A percentile compares a stretch with the other conserved stretches of the same genome.
Evolutionary conservation across 2,888 invertebrate species (phyloP).

Genomic region (Watsonalla cultraria): DNA sequence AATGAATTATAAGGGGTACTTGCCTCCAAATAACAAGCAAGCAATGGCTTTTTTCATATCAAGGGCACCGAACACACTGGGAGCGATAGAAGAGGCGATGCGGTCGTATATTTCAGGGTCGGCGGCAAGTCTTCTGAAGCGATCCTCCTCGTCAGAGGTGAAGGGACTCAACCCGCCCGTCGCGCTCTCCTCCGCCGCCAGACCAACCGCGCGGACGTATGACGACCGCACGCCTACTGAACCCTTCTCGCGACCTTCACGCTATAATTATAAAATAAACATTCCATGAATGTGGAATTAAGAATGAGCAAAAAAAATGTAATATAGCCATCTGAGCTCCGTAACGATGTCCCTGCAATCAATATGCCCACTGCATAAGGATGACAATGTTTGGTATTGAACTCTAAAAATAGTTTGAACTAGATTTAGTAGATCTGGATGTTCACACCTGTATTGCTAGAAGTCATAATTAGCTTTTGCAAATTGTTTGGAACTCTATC

Average conservation of each 20-base stretch:
- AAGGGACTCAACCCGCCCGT: conserved; percentile 81
- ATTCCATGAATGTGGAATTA: too few relatives aligned
- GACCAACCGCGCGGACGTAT: conserved; percentile 96
- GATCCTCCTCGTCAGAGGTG: conserved; percentile 78
- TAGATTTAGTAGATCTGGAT: too few relatives aligned
- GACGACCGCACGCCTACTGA: conserved; percentile 95
- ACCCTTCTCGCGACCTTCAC: conserved; percentile 85
- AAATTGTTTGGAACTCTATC: too few relatives aligned
- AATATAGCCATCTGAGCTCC: too few relatives aligned
- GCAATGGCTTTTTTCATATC: conserved; percentile 99
- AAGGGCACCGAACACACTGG: conserved; percentile 95
- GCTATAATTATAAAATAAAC: conserved; percentile 45
- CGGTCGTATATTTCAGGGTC: conserved; percentile 93
- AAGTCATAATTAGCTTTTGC: too few relatives aligned
- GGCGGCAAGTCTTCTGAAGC: conserved; percentile 90
- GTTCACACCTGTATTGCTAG: too few relatives aligned
- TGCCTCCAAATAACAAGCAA: conserved; percentile 96
- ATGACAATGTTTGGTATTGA: too few relatives aligned
- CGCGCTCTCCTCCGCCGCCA: conserved; percentile 90
- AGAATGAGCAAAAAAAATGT: too few relatives aligned
- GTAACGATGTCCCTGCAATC: too few relatives aligned
- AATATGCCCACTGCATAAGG: too few relatives aligned
- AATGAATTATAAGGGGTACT: too few relatives aligned
- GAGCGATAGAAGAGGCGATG: conserved; percentile 94
- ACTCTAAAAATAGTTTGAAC: too few relatives aligned